phyloP scores from a whole-genome alignment of 2,113 vertebrate genomes.

The Coracopsis vasa region DNA sequence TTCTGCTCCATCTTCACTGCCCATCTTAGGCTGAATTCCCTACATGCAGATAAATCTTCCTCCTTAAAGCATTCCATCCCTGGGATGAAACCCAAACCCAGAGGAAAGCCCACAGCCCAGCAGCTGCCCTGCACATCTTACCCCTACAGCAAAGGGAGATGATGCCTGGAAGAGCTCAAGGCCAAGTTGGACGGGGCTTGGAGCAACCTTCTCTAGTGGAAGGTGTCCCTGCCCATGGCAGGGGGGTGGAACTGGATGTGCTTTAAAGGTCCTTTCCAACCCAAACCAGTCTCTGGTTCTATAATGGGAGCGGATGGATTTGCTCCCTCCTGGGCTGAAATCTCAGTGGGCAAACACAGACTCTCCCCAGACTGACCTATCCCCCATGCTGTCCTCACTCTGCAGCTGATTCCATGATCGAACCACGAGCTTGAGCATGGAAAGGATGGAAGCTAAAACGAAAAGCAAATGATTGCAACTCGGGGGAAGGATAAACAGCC shows the following conservation, averaged over 20 bases:
- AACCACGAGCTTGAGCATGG: rapidly evolving
- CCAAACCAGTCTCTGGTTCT: not conserved
- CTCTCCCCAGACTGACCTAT: rapidly evolving
- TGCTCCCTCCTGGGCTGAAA: not conserved
- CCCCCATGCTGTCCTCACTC: rapidly evolving
- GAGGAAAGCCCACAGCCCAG: not conserved
- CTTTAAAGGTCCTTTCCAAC: not conserved
- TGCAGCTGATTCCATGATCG: rapidly evolving
- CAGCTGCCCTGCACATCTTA: not conserved
- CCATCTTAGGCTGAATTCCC: not conserved
- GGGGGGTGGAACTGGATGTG: not conserved
- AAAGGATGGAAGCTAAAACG: not conserved
- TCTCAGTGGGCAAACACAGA: not conserved
- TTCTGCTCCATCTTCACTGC: not conserved
- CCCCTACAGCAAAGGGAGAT: not conserved
- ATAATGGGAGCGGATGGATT: not conserved
- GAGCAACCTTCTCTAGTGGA: not conserved
- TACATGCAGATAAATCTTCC: not conserved
- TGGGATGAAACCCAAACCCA: not conserved
- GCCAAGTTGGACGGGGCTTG: not conserved
- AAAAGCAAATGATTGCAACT: not conserved
- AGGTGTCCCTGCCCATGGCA: not conserved
- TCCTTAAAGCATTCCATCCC: not conserved
- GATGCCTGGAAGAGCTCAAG: not conserved
- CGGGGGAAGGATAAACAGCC: not conserved